Evolutionary conservation across 2,113 vertebrate species (phyloP), one percentile per base, ranked within the genome.

Genomic region (Chrysochloris asiatica): DNA sequence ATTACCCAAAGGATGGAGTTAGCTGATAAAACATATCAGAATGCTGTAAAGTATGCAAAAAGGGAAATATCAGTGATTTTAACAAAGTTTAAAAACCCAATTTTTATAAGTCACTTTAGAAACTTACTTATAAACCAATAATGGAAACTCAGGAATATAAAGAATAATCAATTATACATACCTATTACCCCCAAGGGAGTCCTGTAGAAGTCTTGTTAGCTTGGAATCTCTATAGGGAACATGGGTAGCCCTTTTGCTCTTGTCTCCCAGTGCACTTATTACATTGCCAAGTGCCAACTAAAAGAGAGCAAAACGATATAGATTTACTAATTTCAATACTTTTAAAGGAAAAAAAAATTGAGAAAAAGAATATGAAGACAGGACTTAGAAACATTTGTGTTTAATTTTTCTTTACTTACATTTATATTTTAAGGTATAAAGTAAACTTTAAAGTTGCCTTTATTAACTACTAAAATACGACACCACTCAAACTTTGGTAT

Each of bases 181-280:
- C 99, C 99, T 99, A 97, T 99, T 99, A 4, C 99, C 99, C 43
- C 99, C 99, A 1, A 99, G 98, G 3, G 99, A 99, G 94, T 99
- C 99, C 95, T 99, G 99, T 26, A 99, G 97, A 0, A 99, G 97
- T 33, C 99, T 98, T 8, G 99, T 99, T 94, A 99, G 98, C 92
- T 99, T 99, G 86, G 99, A 99, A 95, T 99, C 99, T 95, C 99
- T 98, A 90, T 99, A 99, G 83, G 99, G 99, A 85, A 99, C 99
- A 3, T 99, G 99, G 36, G 98, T 98, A 88, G 98, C 98, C 86
- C 98, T 99, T 96, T 99, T 99, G 96, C 99, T 99, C 95, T 99
- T 98, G 97, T 99, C 99, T 93, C 99, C 99, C 93, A 99, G 94
- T 21, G 99, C 99, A 73, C 99, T 99, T 97, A 99, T 99, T 54